Evolutionary conservation across 1,140 invertebrate genomes (phyloP), one percentile per base, ranked within the genome.

Genomic region (Hormaphis cornu): DNA sequence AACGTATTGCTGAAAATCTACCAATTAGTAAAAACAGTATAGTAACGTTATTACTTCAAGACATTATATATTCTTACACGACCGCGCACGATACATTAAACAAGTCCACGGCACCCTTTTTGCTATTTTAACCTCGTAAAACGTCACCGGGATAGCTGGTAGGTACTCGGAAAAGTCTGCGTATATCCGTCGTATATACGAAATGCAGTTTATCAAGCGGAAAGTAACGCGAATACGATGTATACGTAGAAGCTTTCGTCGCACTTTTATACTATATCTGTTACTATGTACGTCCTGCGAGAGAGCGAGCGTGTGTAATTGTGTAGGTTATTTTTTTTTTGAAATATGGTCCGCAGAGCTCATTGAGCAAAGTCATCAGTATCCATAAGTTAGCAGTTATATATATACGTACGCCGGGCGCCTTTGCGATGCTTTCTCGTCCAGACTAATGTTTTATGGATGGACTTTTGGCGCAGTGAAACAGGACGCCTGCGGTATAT

Each of bases 371-470:
- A 70, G 72, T 72, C 72, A 73, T 73, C 72, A 73, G 72, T 73
- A 73, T 73, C 72, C 72, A 73, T 73, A 73, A 73, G 72, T 73
- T 66, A 73, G 72, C 59, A 73, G 72, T 71, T 30, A 16, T n/a
- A n/a, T n/a, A n/a, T n/a, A n/a, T n/a, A 35, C 37, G 24, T 20
- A 48, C 52, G 24, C 61, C 61, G 28, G 20, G 18, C 28, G 44
- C 61, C 61, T 16, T 14, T 10, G n/a, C n/a, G n/a, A n/a, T n/a
- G 33, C 8, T 58, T 58, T 66, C 50, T 66, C 61, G 70, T 26
- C n/a, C 58, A 70, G 48, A 22, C 72, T 73, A 71, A 73, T 73
- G 72, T 73, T 73, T 73, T 73, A 73, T 73, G 72, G 72, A 73
- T 61, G 46, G 59, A 42, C 63, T 69, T 56, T 58, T 42, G 50